Conservation (phyloP, 2,797 vertebrate genomes). For the Staurois parvus region DNA sequence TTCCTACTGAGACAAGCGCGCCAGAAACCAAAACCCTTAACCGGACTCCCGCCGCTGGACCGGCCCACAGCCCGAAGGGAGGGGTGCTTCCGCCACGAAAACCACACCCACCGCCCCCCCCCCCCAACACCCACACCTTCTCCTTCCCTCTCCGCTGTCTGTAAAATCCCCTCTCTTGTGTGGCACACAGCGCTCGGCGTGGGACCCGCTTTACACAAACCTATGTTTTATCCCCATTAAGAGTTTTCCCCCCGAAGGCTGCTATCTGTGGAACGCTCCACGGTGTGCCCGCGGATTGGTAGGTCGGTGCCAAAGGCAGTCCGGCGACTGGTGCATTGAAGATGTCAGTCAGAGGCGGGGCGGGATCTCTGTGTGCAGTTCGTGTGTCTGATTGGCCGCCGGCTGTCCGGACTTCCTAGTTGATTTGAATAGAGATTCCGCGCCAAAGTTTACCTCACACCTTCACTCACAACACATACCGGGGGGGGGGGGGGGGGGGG, state of each 20-base stretch:
- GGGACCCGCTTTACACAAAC: too few relatives aligned
- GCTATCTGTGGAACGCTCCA: conserved; percentile 22
- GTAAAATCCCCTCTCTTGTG: too few relatives aligned
- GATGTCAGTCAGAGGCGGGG: not conserved
- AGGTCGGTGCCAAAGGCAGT: too few relatives aligned
- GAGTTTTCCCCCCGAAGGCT: not conserved
- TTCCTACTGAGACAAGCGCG: conserved; percentile 24
- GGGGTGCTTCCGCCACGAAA: not conserved
- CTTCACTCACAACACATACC: too few relatives aligned
- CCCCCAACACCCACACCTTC: too few relatives aligned
- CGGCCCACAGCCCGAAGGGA: not conserved
- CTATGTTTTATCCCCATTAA: too few relatives aligned
- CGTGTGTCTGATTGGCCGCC: not conserved
- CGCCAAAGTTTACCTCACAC: conserved; percentile 15
- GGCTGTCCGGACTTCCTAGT: not conserved
- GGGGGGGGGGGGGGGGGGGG: too few relatives aligned
- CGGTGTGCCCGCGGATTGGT: not conserved
- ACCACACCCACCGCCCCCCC: too few relatives aligned
- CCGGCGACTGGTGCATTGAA: not conserved
- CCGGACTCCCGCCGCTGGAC: not conserved
- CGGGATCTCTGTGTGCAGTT: not conserved
- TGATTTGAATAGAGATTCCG: conserved; percentile 4
- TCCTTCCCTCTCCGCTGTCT: too few relatives aligned
- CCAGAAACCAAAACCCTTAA: not conserved
- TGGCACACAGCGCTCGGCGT: too few relatives aligned